Evolutionary conservation across 2,113 vertebrate genomes (phyloP), one percentile per base, ranked within the genome.

Genomic region (Pelmatolapia mariae): DNA sequence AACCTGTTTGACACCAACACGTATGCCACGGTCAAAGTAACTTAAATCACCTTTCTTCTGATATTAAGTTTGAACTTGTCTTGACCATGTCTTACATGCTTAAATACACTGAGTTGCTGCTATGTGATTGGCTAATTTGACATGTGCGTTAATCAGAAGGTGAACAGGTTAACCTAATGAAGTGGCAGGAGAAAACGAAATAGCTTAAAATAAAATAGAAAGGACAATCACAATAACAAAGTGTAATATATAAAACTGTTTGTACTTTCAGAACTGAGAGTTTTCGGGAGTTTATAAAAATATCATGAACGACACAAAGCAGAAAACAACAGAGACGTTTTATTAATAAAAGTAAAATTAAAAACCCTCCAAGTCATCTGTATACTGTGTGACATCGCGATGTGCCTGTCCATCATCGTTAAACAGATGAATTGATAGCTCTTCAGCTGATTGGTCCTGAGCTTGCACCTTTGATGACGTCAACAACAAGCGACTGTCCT

Each of bases 401-500:
- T 18, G 40, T 47, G 38, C 6, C 7, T 78, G 71, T 18, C 50
- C 26, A 53, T 36, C 33, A 10, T 1, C 76, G 13, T 36, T 22
- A 54, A 80, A 80, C 50, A 13, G 33, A 80, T 1, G 19, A 53
- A 54, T 56, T 11, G 8, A 33, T 24, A 9, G 11, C 12, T 38
- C 33, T 4, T 16, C 26, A n/a, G 15, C 56, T 24, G 57, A 82
- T 87, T 86, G 88, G 84, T 86, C 73, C 52, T 82, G 71, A 88
- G 86, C 81, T 4, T 7, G 52, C n/a, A 57, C 29, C 16, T 26
- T 33, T 3, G 0, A 24, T 96, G 96, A 96, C 96, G 96, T 95
- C 90, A 95, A 38, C 73, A 89, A 76, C 36, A 68, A 26, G 96
- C 96, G 96, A 92, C 96, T 3, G 68, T 76, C 83, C 47, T 50